Base-by-base conservation (phyloP, 2,888 invertebrate genomes). In the Mantis religiosa region DNA sequence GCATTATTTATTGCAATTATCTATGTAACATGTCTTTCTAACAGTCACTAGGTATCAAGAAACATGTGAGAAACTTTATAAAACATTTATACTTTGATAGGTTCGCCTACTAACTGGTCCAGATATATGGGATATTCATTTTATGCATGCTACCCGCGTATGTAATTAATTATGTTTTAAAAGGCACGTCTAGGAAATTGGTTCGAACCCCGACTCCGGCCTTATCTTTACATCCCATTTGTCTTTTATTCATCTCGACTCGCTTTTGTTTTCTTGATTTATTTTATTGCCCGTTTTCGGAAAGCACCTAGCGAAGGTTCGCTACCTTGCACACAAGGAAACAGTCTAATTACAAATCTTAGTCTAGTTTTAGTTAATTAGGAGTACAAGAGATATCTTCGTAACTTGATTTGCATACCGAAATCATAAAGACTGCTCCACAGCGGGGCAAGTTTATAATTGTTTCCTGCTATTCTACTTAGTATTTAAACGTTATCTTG, bases 321-420 rank as follows among this genome's bases (percentile, higher is more conserved):
- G 20, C 54, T 54, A 71, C 28, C 25, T 25, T 41, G 85, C 85
- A 41, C 85, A 41, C 85, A 27, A 27, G 85, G 27, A 83, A 84
- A 47, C 34, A 81, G 28, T 83, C 28, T 89, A 83, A 84, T 87
- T 84, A 89, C 87, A 89, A 84, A 84, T 89, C 89, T 89, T 87
- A 85, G 84, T 89, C 89, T 81, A 87, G 84, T 87, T 87, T 89
- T 81, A 87, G 87, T 89, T 89, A 89, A 89, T 89, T 87, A 87
- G 86, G 47, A 47, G 86, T 41, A 86, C 82, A 87, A 86, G 89
- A 89, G 86, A 89, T 89, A 87, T 86, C 89, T 85, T 83, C 85
- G 12, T 82, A 86, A 89, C 83, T 89, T 71, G 89, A 89, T 89
- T 89, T 89, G 89, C 89, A 89, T 89, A 89, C 14, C 28, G 86